Evolutionary conservation across 2,888 invertebrate species (phyloP).

Genomic region (Macrostomum cliftonense): DNA sequence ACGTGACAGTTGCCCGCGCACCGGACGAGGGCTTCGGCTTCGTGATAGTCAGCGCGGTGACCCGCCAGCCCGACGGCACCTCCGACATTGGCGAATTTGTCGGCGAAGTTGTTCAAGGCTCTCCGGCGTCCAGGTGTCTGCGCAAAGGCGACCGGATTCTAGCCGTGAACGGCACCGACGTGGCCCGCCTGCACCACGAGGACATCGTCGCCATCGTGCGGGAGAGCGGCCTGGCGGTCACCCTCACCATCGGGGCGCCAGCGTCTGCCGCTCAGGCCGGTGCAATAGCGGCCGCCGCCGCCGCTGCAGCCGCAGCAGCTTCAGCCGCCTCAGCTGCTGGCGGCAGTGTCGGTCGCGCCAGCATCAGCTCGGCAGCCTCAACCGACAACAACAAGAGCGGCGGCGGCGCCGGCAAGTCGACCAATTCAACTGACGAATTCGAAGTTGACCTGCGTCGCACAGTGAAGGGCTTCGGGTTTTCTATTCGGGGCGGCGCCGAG

Average conservation of each 20-base stretch:
- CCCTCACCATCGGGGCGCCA: constrained; percentile 41
- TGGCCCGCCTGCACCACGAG: constrained; percentile 74
- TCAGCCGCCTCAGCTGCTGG: too few species aligned
- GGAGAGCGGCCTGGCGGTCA: constrained; percentile 75
- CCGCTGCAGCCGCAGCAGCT: too few species aligned
- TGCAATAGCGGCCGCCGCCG: too few species aligned
- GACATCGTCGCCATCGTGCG: constrained; percentile 92
- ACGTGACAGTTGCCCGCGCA: constrained; percentile 68
- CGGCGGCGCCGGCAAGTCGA: too few species aligned
- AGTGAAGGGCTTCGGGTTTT: constrained; percentile 54
- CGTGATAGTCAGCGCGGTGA: constrained; percentile 65
- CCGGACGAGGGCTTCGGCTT: constrained; percentile 95
- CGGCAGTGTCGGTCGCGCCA: too few species aligned
- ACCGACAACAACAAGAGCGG: too few species aligned
- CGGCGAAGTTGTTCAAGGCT: constrained; percentile 56
- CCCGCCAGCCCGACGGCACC: constrained; percentile 14
- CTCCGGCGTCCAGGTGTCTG: constrained; percentile 81
- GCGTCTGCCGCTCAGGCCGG: neutral
- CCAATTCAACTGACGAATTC: constrained; percentile 38
- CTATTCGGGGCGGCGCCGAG: constrained; percentile 54
- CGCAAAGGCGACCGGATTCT: constrained; percentile 84
- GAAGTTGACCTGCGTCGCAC: constrained; percentile 50
- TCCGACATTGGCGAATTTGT: too few species aligned
- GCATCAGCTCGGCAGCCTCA: too few species aligned
- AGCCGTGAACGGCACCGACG: constrained; percentile 77